These are phyloP conservation scores for Hippopotamus amphibius DNA, from an alignment of 2,113 vertebrate genomes.

Conservation along the genomic window DNA sequence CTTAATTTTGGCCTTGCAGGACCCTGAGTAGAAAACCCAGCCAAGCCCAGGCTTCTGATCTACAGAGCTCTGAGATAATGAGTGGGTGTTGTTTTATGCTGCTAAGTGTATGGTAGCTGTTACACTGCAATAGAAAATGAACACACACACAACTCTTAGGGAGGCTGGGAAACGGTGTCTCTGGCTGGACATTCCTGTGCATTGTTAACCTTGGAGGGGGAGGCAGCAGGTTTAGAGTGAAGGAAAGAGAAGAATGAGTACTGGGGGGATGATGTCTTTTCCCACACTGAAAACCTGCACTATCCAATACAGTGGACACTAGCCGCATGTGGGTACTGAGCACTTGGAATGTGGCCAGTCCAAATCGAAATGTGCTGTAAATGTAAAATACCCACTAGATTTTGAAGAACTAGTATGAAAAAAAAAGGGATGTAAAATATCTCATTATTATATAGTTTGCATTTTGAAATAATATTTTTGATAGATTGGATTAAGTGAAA, in stretches of 20 bases:
- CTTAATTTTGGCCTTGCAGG: background rate
- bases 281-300: background rate
- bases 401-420: background rate
- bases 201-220: background rate
- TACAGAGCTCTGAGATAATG: background rate
- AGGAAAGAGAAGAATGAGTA: background rate
- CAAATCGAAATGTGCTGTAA: background rate
- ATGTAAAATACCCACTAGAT: background rate
- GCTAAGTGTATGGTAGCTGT: background rate
- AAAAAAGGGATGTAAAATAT: background rate
- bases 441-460: background rate
- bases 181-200: background rate
- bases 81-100: background rate
- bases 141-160: background rate
- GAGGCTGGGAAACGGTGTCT: background rate
- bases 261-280: background rate
- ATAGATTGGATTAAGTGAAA: background rate
- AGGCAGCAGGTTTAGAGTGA: background rate
- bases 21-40: background rate
- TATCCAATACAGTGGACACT: no score
- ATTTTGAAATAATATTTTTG: slow-evolving; percentile 38
- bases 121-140: background rate
- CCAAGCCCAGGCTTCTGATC: background rate
- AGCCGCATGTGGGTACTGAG: background rate
- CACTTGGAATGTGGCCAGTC: background rate